Evolutionary conservation across 1,140 invertebrate genomes (phyloP).

Genomic region (Habropoda laboriosa): DNA sequence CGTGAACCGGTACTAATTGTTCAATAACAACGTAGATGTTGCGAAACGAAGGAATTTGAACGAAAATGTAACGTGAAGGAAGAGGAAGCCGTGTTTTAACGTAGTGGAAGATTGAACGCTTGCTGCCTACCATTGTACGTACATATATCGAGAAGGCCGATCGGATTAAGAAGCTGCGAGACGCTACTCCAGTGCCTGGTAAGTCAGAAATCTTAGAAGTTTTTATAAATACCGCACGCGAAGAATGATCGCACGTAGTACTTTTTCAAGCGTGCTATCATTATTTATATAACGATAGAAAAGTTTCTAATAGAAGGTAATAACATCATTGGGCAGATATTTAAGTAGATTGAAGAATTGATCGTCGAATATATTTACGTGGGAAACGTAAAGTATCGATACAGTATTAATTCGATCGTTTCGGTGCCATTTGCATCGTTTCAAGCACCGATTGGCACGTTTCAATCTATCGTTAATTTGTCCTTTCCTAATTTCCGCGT

Average conservation of each 20-base stretch:
- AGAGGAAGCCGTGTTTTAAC: background rate
- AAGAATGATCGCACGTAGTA: background rate
- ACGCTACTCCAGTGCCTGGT: background rate
- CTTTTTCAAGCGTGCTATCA: background rate
- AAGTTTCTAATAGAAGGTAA: too few relatives aligned
- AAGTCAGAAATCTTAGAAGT: constrained; percentile 13
- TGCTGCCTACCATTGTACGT: background rate
- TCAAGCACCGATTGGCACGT: constrained; percentile 1
- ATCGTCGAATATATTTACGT: background rate
- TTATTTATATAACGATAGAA: background rate
- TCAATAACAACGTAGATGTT: background rate
- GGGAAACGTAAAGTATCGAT: background rate
- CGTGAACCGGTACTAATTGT: background rate
- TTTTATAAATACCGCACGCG: background rate
- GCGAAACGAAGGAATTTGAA: background rate
- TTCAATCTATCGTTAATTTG: constrained; percentile 37
- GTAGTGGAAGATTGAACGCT: background rate
- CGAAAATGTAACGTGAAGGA: background rate
- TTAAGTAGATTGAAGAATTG: too few relatives aligned
- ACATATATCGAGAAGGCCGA: too few relatives aligned
- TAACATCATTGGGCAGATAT: too few relatives aligned
- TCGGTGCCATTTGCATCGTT: constrained; percentile 18
- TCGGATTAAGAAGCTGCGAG: constrained; percentile 1
- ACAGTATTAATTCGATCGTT: background rate
- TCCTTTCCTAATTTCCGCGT: constrained; percentile 32